Conservation (phyloP, 2,113 vertebrate genomes). For the Colinus virginianus region DNA sequence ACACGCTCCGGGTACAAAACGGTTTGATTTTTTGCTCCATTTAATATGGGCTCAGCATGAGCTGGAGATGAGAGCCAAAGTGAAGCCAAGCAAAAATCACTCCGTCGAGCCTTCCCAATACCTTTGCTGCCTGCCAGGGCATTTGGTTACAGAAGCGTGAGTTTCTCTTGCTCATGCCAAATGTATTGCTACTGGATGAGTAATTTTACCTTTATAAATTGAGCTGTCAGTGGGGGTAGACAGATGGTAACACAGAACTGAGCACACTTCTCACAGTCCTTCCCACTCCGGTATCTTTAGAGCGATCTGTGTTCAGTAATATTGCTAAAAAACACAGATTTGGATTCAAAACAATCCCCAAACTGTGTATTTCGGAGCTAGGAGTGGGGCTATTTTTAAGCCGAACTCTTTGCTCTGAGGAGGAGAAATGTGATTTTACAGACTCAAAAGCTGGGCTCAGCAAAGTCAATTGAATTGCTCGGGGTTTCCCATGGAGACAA, state of each 20-base stretch:
- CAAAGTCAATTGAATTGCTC: not conserved
- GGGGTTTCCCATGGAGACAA: not conserved
- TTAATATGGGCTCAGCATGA: slow-evolving; percentile 16
- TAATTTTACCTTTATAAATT: slow-evolving; percentile 24
- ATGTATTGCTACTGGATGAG: not conserved
- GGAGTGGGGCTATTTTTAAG: not conserved
- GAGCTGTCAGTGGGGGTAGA: not conserved
- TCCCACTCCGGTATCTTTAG: not conserved
- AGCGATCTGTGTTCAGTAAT: not conserved
- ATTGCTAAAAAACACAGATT: not conserved
- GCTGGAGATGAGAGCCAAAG: slow-evolving; percentile 17
- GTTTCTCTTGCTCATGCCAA: not conserved
- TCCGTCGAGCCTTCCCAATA: not conserved
- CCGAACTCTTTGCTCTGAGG: not conserved
- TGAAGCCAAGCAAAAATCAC: slow-evolving; percentile 19
- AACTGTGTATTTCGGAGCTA: fast-evolving
- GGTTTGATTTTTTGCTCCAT: slow-evolving; percentile 38
- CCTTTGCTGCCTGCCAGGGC: not conserved
- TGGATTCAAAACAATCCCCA: not conserved
- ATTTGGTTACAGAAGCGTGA: not conserved
- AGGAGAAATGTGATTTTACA: not conserved
- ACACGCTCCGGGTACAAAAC: not conserved
- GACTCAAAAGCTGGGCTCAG: not conserved
- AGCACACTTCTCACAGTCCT: not conserved
- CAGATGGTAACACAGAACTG: not conserved